phyloP scores from a whole-genome alignment of 2,888 invertebrate species.

The Sphinx pinastri region DNA sequence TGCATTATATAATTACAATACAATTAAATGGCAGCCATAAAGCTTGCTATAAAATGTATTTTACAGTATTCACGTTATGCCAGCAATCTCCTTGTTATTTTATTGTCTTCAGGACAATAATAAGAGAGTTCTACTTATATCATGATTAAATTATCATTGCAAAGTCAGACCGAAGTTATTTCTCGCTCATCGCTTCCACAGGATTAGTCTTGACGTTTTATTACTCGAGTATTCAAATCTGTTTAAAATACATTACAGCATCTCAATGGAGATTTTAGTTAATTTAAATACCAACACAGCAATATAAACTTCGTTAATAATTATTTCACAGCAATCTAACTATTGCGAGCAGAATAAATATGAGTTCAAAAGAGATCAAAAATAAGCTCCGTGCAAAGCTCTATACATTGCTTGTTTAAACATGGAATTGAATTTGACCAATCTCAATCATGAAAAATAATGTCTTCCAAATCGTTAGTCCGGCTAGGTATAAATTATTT shows the following conservation, averaged over 20 bases:
- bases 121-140: conserved; percentile 66
- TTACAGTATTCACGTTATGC: conserved; percentile 51
- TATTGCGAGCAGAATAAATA: too few relatives aligned
- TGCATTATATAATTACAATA: conserved; percentile 36
- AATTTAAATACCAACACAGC: not conserved
- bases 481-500: conserved; percentile 76
- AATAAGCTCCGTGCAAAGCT: too few relatives aligned
- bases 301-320: not conserved
- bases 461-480: conserved; percentile 55
- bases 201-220: conserved; percentile 55
- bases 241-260: conserved; percentile 41
- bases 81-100: conserved; percentile 50
- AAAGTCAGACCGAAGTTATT: conserved; percentile 67
- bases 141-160: conserved; percentile 81
- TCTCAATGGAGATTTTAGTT: conserved; percentile 27
- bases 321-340: not conserved
- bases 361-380: too few relatives aligned
- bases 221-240: conserved; percentile 39
- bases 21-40: conserved; percentile 36
- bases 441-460: conserved; percentile 24
- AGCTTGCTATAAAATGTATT: conserved; percentile 48
- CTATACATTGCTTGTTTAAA: too few relatives aligned
- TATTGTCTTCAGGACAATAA: conserved; percentile 64
- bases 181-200: conserved; percentile 53
- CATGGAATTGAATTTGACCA: not conserved